Percentiles rank a stretch among this genome's conserved stretches.
phyloP scores from a whole-genome alignment of 2,113 vertebrate species.

The Willisornis vidua region DNA sequence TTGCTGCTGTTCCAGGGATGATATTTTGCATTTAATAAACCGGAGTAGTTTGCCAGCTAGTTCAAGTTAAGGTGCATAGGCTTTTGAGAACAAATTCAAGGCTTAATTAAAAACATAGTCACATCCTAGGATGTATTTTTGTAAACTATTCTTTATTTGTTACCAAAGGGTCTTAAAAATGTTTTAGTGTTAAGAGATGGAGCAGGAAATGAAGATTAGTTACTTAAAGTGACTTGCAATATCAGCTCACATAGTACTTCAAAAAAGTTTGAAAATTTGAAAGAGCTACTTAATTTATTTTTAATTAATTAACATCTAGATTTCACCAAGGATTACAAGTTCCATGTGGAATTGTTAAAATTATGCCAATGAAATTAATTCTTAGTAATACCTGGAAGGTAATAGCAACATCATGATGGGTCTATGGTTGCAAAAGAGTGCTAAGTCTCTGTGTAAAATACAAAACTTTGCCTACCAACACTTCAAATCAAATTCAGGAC shows the following conservation, averaged over 20 bases:
- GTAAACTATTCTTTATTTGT: not conserved
- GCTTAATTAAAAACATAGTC: not conserved
- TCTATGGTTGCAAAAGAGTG: not conserved
- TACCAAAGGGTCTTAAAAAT: not conserved
- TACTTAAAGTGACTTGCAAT: not conserved
- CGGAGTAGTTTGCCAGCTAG: not conserved
- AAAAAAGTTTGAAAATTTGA: not conserved
- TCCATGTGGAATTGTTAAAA: not conserved
- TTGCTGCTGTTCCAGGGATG: not conserved
- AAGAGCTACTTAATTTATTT: not conserved
- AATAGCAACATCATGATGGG: not conserved
- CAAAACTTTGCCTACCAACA: not conserved
- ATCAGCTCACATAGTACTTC: not conserved
- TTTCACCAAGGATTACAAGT: not conserved
- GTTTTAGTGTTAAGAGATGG: not conserved
- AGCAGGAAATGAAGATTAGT: not conserved
- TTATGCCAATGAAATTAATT: not conserved
- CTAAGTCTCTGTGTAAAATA: not conserved
- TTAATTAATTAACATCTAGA: not conserved
- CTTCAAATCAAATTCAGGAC: not conserved
- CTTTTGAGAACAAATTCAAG: not conserved
- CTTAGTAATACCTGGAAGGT: not conserved
- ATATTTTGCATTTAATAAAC: not conserved
- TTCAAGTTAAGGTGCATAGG: not conserved
- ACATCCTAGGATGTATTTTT: not conserved